A percentile compares a stretch with the other conserved stretches of the same genome.
phyloP scores from a whole-genome alignment of 2,113 vertebrate species.

The Vombatus ursinus region DNA sequence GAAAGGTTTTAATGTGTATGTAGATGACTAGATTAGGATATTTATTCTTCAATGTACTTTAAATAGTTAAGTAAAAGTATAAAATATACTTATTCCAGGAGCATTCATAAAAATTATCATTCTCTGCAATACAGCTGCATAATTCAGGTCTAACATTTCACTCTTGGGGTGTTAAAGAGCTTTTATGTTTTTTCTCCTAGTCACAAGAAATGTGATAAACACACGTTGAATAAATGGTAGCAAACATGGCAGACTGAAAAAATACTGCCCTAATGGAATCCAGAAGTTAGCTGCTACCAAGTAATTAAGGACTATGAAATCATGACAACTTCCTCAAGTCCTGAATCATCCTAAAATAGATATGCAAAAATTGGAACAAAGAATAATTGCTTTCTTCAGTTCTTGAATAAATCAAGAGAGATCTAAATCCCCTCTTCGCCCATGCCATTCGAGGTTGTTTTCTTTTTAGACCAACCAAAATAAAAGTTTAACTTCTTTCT shows the following conservation, averaged over 20 bases:
- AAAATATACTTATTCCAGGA: not conserved
- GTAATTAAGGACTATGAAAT: not conserved
- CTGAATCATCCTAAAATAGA: not conserved
- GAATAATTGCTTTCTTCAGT: not conserved
- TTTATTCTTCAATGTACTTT: slow-evolving; percentile 9
- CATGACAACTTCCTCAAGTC: not conserved
- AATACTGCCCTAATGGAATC: not conserved
- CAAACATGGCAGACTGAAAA: not conserved
- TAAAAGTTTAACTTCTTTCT: not conserved
- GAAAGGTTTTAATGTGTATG: slow-evolving; percentile 27
- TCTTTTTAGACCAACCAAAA: not conserved
- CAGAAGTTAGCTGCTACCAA: slow-evolving; percentile 10
- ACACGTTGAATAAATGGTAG: not conserved
- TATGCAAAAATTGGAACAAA: slow-evolving; percentile 33
- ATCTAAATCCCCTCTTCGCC: not conserved
- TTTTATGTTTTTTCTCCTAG: slow-evolving; percentile 10
- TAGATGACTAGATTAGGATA: slow-evolving; percentile 37
- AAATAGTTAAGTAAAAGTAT: slow-evolving; percentile 12
- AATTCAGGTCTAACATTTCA: not conserved
- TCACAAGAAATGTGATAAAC: not conserved
- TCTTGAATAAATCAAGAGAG: not conserved
- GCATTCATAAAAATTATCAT: slow-evolving; percentile 10
- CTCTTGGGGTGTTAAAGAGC: not conserved
- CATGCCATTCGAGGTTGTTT: slow-evolving; percentile 4
- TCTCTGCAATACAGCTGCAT: not conserved